Evolutionary conservation across 2,797 vertebrate species (phyloP).

Genomic region (Chromis chromis): DNA sequence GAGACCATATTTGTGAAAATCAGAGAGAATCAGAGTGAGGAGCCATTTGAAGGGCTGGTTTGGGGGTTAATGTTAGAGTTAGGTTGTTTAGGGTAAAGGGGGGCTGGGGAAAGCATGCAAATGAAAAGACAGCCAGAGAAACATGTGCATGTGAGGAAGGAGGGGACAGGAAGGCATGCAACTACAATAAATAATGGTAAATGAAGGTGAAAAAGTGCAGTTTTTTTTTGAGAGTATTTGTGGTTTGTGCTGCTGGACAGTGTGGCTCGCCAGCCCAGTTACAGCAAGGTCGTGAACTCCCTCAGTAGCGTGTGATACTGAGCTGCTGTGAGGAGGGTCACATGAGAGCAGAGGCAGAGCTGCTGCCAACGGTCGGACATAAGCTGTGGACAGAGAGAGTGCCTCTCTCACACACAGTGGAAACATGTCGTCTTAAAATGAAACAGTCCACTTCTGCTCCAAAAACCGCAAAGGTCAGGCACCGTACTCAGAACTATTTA

Average conservation of each 20-base stretch:
- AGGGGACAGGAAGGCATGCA: background rate
- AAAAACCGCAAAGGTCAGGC: slow-evolving; percentile 7
- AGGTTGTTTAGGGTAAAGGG: no score
- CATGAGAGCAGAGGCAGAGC: slow-evolving; percentile 39
- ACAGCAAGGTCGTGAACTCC: slow-evolving; percentile 48
- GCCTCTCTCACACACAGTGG: slow-evolving; percentile 12
- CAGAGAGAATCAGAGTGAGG: no score
- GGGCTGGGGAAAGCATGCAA: no score
- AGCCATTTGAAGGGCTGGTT: no score
- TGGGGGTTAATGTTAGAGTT: no score
- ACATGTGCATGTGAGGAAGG: slow-evolving; percentile 11
- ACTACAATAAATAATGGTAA: no score
- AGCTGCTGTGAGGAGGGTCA: slow-evolving; percentile 53
- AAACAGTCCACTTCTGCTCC: slow-evolving; percentile 20
- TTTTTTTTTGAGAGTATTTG: background rate
- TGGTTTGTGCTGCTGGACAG: slow-evolving; percentile 12
- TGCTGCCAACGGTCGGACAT: slow-evolving; percentile 44
- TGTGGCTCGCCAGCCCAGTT: slow-evolving; percentile 27
- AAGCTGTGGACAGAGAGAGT: slow-evolving; percentile 37
- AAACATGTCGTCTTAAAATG: slow-evolving; percentile 14
- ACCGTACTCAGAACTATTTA: background rate
- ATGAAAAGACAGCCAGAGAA: no score
- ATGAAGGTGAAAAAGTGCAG: slow-evolving; percentile 2
- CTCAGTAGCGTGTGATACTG: slow-evolving; percentile 46
- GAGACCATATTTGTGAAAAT: slow-evolving; percentile 1